Evolutionary conservation across 2,888 invertebrate genomes (phyloP), one percentile per base, ranked within the genome.

Genomic region (Xanthia icteritia): DNA sequence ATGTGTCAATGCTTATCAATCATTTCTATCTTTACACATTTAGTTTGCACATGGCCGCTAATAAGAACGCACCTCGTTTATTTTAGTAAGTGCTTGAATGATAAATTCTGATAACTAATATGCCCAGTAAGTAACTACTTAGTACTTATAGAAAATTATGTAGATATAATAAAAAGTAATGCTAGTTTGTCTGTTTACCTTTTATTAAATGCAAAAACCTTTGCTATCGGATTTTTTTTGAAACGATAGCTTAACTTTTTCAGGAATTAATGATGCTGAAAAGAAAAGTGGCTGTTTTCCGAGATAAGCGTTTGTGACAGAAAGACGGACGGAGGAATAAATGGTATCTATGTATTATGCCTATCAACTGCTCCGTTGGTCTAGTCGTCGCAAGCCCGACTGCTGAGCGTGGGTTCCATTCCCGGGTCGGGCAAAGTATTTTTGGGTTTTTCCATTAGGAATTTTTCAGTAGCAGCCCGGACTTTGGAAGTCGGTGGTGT

Each of bases 11-110:
- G 69, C 17, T 77, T 73, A 71, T 81, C 36, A 48, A 60, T 64
- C 39, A 82, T 76, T 77, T 70, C 65, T 67, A 83, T 81, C 42
- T 69, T 73, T 69, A 23, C 20, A 20, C 60, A 61, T 73, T 70
- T 20, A 20, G 20, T 77, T 82, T 77, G 77, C 82, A 74, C 27
- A 71, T 84, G 63, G 67, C 58, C 4, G 2, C n/a, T 68, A 83
- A 81, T 71, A 73, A 17, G 56, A 65, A 61, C 61, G 45, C 61
- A 69, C 63, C 71, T 72, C 63, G 23, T 64, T 64, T 58, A 58
- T 77, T 73, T 60, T 3, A 77, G n/a, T 76, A 36, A 51, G 36
- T 65, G 39, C 4, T 36, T 69, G 15, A n/a, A 20, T 71, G 51
- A 63, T 65, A 61, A 20, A 78, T 56, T 64, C 31, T 58, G 13